Evolutionary conservation across 64 coral and sea anemone genomes (phyloP), one percentile per base, ranked within the genome.

Genomic region (Montipora foliosa): DNA sequence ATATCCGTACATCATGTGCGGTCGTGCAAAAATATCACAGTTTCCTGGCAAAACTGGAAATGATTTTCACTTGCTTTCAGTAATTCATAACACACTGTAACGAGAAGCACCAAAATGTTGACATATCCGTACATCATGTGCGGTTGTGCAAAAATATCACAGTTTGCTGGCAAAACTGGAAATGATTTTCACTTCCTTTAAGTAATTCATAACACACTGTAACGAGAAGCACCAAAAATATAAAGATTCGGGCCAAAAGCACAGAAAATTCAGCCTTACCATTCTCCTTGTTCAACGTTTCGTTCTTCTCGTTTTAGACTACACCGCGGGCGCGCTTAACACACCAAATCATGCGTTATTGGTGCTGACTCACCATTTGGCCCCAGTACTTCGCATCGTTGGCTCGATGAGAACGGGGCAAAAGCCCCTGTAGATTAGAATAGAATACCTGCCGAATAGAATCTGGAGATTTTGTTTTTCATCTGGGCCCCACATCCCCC

Each of bases 311-410:
- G 4, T 21, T 9, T 67, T 15, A 29, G 29, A 53, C 9, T 25
- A 9, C 22, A 57, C 69, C 79, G 68, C 79, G 44, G 90, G 79
- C 79, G 83, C 90, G 24, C 45, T 5, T 83, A 14, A n/a, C 14
- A 9, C 19, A 24, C 44, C 0, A 21, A 6, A 5, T 91, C 61
- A 91, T 91, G 90, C 90, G 90, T 79, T 24, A 0, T 73, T 0
- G 6, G 14, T 91, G 90, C 79, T 91, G 90, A 91, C 90, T 91
- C 90, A 91, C 67, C 15, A 70, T 67, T 59, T 9, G 12, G 59
- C 7, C 47, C 79, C 81, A 80, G 90, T 79, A 1, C 66, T 45
- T 67, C 79, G 16, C 72, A 46, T 45, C 60, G 60, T 64, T 14
- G 6, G 11, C 6, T 57, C 2, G 22, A 24, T 24, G 22, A 24